Percentiles rank a stretch among this genome's conserved stretches.
Conservation (phyloP, 1,140 invertebrate genomes). For the Bombus terrestris region DNA sequence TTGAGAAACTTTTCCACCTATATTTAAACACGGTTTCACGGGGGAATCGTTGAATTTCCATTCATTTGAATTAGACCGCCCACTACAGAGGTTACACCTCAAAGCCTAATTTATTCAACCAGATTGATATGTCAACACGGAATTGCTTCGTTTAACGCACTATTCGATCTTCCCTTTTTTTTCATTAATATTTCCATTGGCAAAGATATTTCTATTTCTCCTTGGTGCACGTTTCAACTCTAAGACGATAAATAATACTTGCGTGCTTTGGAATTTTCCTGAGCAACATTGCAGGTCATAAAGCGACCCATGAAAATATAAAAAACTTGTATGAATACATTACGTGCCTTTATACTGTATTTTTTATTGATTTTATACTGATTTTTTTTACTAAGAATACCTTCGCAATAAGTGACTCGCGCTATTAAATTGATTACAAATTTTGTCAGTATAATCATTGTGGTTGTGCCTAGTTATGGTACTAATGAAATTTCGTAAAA, state of each 20-base stretch:
- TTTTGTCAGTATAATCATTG: too few relatives aligned
- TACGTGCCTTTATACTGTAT: not conserved
- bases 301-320: not conserved
- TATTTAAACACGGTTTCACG: slow-evolving; percentile 3
- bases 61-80: slow-evolving; percentile 55
- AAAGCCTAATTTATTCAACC: slow-evolving; percentile 32
- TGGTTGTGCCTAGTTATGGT: too few relatives aligned
- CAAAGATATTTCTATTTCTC: not conserved
- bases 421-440: too few relatives aligned
- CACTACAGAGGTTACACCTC: not conserved
- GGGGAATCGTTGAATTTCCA: slow-evolving; percentile 48
- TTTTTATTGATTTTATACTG: too few relatives aligned
- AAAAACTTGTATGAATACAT: not conserved
- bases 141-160: not conserved
- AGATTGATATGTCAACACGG: not conserved
- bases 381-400: too few relatives aligned
- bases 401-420: too few relatives aligned
- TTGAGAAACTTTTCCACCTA: not conserved
- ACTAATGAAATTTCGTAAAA: not conserved
- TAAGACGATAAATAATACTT: not conserved
- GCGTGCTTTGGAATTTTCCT: not conserved
- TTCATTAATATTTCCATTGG: not conserved
- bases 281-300: too few relatives aligned
- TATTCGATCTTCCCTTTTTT: not conserved
- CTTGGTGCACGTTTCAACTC: not conserved